Evolutionary conservation across 1,140 invertebrate species (phyloP), one percentile per base, ranked within the genome.

Genomic region (Tetranychus cinnabarinus): DNA sequence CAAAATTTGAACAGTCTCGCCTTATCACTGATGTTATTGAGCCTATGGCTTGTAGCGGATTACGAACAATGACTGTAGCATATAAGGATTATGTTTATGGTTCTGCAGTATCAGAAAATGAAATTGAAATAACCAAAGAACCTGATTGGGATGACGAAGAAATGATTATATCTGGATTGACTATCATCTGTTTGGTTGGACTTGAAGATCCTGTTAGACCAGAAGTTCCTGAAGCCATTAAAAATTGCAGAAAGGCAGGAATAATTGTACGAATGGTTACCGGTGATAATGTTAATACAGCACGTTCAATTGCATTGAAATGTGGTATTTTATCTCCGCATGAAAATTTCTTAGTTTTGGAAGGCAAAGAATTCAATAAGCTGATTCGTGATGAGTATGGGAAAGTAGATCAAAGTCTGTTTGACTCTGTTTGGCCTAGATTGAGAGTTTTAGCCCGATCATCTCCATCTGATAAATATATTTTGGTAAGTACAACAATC

Each of bases 241-340:
- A 79, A 62, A 88, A 85, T 72, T 99, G 95, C 74, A 90, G 97
- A 76, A 82, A 84, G 69, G 90, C 96, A 39, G 96, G 96, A 66
- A 98, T 99, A 66, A 96, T 90, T n/a, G 96, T 99, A 5, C 80
- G 96, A 60, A 99, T 99, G 95, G 95, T 99, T 39, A 98, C 96
- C 23, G 95, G 95, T 63, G 95, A 99, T 76, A 98, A 99, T 74
- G 83, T 64, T 60, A 97, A 98, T 77, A 98, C 95, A 46, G 93
- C 95, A 35, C 80, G 91, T 60, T 97, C 93, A 39, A 99, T 99
- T 69, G 91, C 95, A 23, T 78, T 84, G 59, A 96, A 97, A 72
- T 99, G 95, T 76, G 95, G 95, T 52, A 98, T 99, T 67, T 73
- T 97, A 12, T 85, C 84, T 68, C 86, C 89, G 31, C 85, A 83